Evolutionary conservation across 2,797 vertebrate genomes (phyloP), one percentile per base, ranked within the genome.

Genomic region (Varecia variegata): DNA sequence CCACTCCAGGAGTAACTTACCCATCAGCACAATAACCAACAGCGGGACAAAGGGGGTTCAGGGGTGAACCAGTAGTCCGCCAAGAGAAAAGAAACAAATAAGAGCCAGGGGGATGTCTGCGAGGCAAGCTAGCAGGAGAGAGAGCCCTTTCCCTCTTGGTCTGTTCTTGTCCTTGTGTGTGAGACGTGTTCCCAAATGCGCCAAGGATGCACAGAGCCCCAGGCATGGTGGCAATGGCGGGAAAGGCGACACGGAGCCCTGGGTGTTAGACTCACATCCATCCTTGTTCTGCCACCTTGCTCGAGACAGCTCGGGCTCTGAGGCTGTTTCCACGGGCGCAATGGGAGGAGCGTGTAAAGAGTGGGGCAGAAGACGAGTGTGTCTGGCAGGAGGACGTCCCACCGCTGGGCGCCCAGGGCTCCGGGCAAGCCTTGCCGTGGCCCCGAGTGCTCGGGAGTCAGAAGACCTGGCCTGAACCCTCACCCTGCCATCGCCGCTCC

Each of bases 191-290:
- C 68, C 83, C 84, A 50, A 23, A 65, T 52, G 87, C 43, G 52
- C 73, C 14, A 68, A 30, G 43, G 58, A 70, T 9, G 9, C 27
- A 85, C 30, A 30, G 13, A 35, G 47, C 65, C 58, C 6, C 0
- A 15, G 35, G 60, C 17, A 15, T 4, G 0, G 0, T 2, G 80
- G 65, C 10, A 3, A 3, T 0, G 0, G 58, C 5, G 17, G 56
- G 38, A 62, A 32, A 40, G 20, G 17, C 4, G 32, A 47, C 13
- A 4, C 5, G 14, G 8, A 40, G 83, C 47, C 38, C 58, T 12
- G 38, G 40, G 18, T 17, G 2, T 20, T 17, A 60, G 82, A 58
- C 67, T 62, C 43, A 17, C 32, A 18, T 56, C 73, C 9, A 38
- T 3, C 40, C 68, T 62, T 25, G 56, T 52, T 85, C 32, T 20